A percentile compares a stretch with the other conserved stretches of the same genome.
Evolutionary conservation across 1,140 invertebrate genomes (phyloP).

Genomic region (Drosophila athabasca): DNA sequence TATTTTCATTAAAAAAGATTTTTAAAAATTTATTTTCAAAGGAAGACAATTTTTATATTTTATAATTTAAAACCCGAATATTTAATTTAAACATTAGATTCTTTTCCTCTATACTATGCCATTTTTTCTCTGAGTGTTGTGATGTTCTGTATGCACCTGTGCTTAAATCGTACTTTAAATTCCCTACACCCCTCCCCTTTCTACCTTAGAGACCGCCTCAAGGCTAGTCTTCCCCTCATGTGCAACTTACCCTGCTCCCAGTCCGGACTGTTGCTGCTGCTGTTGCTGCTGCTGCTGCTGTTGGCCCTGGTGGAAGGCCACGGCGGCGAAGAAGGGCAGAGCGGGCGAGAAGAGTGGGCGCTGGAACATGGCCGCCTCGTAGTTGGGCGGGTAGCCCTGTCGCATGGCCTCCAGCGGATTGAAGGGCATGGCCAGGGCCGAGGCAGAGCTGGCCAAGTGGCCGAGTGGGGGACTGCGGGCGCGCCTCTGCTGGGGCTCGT

Average conservation of each 20-base stretch:
- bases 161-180: no score
- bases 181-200: no score
- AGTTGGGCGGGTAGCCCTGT: slow-evolving; percentile 72
- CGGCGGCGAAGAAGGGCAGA: slow-evolving; percentile 79
- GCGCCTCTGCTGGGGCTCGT: slow-evolving; percentile 86
- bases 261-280: slow-evolving; percentile 50
- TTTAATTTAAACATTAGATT: no score
- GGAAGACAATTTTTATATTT: no score
- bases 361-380: slow-evolving; percentile 78
- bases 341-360: slow-evolving; percentile 80
- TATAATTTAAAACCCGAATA: no score
- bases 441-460: slow-evolving; percentile 32
- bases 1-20: no score
- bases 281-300: slow-evolving; percentile 70
- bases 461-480: slow-evolving; percentile 82
- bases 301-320: slow-evolving; percentile 83
- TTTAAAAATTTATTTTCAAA: no score
- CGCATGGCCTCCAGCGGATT: slow-evolving; percentile 84
- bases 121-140: no score
- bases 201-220: not conserved
- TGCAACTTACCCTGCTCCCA: slow-evolving; percentile 55
- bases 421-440: slow-evolving; percentile 70
- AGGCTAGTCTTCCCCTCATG: not conserved
- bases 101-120: no score
- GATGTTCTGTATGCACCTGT: no score